Percentiles rank a stretch among this genome's conserved stretches.
phyloP scores from a whole-genome alignment of 2,797 vertebrate genomes.

The Morus bassanus region DNA sequence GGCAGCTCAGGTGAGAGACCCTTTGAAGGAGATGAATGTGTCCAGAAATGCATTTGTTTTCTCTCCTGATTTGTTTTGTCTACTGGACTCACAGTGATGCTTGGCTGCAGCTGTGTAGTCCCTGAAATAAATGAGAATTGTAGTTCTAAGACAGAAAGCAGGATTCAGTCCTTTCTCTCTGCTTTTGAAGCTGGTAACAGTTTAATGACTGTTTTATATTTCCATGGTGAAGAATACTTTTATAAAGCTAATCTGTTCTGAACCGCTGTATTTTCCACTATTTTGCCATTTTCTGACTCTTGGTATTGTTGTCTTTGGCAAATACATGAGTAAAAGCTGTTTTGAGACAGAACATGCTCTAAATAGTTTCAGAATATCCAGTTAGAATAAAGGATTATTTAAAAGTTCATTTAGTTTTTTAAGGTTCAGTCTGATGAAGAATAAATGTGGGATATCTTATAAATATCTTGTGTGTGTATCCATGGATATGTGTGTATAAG shows the following conservation, averaged over 20 bases:
- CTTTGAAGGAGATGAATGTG: background rate
- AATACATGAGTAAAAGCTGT: background rate
- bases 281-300: background rate
- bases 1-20: background rate
- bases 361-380: background rate
- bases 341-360: background rate
- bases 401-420: background rate
- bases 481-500: background rate
- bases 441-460: background rate
- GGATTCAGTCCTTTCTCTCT: background rate
- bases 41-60: background rate
- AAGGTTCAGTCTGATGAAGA: slow-evolving; percentile 9
- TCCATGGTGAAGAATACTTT: background rate
- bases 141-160: background rate
- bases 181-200: background rate
- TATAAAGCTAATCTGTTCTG: background rate
- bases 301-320: background rate
- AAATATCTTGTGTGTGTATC: background rate
- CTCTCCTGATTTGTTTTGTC: background rate
- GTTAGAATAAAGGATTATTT: background rate
- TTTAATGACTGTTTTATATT: background rate
- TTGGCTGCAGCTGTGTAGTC: background rate
- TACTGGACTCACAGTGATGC: background rate
- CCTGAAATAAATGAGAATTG: background rate
- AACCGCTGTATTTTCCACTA: background rate